Evolutionary conservation across 2,113 vertebrate genomes (phyloP).

Genomic region (Deroptyus accipitrinus): DNA sequence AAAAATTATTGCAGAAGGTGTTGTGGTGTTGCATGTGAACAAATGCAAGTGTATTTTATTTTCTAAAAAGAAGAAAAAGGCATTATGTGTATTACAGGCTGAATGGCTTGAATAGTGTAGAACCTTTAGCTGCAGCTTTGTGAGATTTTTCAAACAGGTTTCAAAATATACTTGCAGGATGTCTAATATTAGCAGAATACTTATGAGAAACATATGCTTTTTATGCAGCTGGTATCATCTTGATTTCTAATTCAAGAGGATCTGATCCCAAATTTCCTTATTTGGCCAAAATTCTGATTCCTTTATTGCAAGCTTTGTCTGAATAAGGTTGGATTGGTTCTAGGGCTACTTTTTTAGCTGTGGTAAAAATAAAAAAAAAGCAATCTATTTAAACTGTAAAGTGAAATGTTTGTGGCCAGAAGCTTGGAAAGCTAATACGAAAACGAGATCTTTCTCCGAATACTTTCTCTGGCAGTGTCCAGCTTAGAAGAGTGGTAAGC

Average conservation of each 20-base stretch:
- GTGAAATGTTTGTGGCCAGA: background rate
- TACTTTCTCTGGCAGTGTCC: background rate
- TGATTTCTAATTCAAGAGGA: background rate
- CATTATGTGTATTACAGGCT: background rate
- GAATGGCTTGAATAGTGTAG: background rate
- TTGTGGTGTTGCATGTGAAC: background rate
- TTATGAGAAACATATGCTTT: background rate
- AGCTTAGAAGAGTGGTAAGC: background rate
- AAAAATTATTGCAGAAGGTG: background rate
- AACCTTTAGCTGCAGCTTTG: background rate
- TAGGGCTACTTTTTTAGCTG: background rate
- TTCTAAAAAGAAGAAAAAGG: background rate
- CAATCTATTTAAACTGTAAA: background rate
- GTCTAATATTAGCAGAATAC: background rate
- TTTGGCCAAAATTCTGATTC: background rate
- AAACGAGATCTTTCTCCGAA: background rate
- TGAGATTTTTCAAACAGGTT: background rate
- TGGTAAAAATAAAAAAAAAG: background rate
- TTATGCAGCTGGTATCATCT: background rate
- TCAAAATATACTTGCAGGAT: background rate
- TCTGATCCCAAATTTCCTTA: background rate
- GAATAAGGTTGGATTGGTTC: background rate
- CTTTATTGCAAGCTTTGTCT: background rate
- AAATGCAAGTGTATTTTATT: background rate
- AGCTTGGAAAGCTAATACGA: background rate